A percentile compares a stretch with the other conserved stretches of the same genome.
phyloP scores from a whole-genome alignment of 1,140 invertebrate genomes.

The Drosophila pandora region DNA sequence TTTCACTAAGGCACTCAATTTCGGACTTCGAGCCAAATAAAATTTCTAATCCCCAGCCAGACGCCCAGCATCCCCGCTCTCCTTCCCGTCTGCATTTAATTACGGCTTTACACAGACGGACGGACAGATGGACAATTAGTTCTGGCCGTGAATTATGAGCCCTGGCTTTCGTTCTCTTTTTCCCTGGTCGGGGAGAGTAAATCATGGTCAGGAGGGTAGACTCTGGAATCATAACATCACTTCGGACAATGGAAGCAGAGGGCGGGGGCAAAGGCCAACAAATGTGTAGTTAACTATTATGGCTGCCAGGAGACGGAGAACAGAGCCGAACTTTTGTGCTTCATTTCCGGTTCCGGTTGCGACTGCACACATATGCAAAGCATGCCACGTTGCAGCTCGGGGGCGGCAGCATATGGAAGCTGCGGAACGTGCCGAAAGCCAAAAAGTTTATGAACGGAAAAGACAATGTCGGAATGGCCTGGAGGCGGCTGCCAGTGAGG shows the following conservation, averaged over 20 bases:
- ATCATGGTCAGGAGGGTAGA: slow-evolving; percentile 43
- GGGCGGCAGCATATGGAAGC: slow-evolving; percentile 43
- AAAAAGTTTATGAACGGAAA: slow-evolving; percentile 51
- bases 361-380: slow-evolving; percentile 28
- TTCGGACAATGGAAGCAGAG: slow-evolving; percentile 33
- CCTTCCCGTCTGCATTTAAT: slow-evolving; percentile 38
- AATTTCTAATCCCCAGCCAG: slow-evolving; percentile 14
- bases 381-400: background rate
- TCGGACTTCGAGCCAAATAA: slow-evolving; percentile 17
- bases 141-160: slow-evolving; percentile 43
- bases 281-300: slow-evolving; percentile 57
- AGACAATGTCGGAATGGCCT: slow-evolving; percentile 37
- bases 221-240: slow-evolving; percentile 47
- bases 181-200: slow-evolving; percentile 38
- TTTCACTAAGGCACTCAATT: slow-evolving; percentile 16
- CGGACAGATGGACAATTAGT: slow-evolving; percentile 55
- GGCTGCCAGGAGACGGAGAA: slow-evolving; percentile 32
- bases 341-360: slow-evolving; percentile 53
- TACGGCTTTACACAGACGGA: slow-evolving; percentile 21
- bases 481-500: slow-evolving; percentile 1
- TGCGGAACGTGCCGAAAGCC: slow-evolving; percentile 54
- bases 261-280: slow-evolving; percentile 15
- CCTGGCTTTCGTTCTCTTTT: slow-evolving; percentile 26
- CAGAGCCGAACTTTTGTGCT: slow-evolving; percentile 55
- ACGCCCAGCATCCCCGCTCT: background rate